Base-by-base conservation (phyloP, 2,113 vertebrate genomes). In the Neodontobutis hainanensis region DNA sequence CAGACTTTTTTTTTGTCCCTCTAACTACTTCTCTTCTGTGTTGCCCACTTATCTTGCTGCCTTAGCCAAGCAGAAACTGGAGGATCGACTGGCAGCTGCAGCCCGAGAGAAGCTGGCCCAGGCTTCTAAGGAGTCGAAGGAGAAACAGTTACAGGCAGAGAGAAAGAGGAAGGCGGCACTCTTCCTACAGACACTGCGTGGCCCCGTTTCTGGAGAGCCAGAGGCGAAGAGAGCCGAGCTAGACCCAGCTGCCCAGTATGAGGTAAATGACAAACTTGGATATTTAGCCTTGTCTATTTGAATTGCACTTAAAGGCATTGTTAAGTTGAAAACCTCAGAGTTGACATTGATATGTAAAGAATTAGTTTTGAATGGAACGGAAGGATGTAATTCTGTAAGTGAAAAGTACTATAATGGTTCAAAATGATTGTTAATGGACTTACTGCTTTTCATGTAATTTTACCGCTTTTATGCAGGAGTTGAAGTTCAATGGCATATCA, bases 21-120 rank as follows among this genome's bases (percentile, higher is more conserved):
- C 56, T 65, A 70, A 72, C 61, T 49, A 12, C 77, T 40, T 62
- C 49, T 47, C 35, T 65, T 12, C 44, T 67, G 57, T 70, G 15
- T 45, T 61, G 6, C 73, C 42, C 60, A 64, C 38, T 82, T 47
- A 16, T 79, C 68, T 47, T 75, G 4, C n/a, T 47, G 10, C 70
- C 61, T 32, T 12, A 99, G 97, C 97, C 75, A 99, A 99, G 73
- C 97, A 96, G 87, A 98, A 96, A 78, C 93, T 99, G 64, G 97
- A 99, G 89, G 97, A 97, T 65, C 94, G 97, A n/a, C 92, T 99
- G 9, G 94, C 97, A 0, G 97, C 96, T n/a, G 97, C 97, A 5
- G 97, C 97, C 34, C 87, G 97, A 57, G 97, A 99, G 70, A 99
- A 99, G 85, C 94, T 99, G 65, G 97, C 97, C 42, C 97, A 99